Conservation (phyloP, 2,888 invertebrate species). For the Eilema sororculum region DNA sequence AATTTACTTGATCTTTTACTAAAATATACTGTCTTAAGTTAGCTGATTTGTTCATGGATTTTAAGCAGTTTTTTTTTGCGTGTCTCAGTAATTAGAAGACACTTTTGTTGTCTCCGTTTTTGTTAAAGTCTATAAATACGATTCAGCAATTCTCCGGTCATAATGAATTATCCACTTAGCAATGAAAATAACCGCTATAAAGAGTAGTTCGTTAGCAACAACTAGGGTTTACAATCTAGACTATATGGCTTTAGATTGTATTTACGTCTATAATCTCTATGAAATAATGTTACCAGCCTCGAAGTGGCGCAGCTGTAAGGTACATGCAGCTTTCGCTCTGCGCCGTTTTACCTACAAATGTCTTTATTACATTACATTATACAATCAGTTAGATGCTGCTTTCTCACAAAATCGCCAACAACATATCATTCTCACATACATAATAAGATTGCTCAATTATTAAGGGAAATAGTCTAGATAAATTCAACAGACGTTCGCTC, state of each 20-base stretch:
- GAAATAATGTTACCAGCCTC: slow-evolving; percentile 43
- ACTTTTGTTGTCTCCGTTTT: slow-evolving; percentile 28
- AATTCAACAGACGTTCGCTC: slow-evolving; percentile 62
- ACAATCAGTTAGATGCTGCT: slow-evolving; percentile 49
- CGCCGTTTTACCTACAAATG: slow-evolving; percentile 54
- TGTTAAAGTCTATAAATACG: slow-evolving; percentile 15
- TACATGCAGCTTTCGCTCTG: slow-evolving; percentile 57
- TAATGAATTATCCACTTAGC: slow-evolving; percentile 35
- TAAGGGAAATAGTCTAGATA: slow-evolving; percentile 57
- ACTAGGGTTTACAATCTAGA: slow-evolving; percentile 37
- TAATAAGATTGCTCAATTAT: slow-evolving; percentile 65
- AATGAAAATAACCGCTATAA: slow-evolving; percentile 41
- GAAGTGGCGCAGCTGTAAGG: slow-evolving; percentile 35
- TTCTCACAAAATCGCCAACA: slow-evolving; percentile 51
- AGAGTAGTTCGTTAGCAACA: slow-evolving; percentile 38
- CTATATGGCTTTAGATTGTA: slow-evolving; percentile 44
- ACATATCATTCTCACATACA: slow-evolving; percentile 61
- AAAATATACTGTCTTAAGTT: background rate
- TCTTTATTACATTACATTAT: slow-evolving; percentile 57
- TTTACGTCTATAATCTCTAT: slow-evolving; percentile 42
- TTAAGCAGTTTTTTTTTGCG: slow-evolving; percentile 1
- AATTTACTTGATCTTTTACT: background rate
- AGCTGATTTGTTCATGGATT: background rate
- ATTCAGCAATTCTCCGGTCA: slow-evolving; percentile 17
- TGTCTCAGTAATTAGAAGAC: slow-evolving; percentile 3